Evolutionary conservation across 2,888 invertebrate species (phyloP).

Genomic region (Craniophora ligustri): DNA sequence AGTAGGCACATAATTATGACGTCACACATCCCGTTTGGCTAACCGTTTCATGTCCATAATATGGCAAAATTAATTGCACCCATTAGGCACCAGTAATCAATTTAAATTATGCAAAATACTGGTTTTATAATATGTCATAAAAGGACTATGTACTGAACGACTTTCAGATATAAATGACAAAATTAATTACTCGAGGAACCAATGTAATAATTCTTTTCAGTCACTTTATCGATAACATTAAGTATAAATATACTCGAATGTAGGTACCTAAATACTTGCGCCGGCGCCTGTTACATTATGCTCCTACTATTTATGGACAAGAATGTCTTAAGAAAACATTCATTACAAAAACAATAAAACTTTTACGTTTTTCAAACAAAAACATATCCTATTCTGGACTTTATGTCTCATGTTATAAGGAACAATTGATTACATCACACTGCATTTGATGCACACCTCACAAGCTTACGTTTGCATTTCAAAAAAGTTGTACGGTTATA

Average conservation of each 20-base stretch:
- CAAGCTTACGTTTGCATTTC: conserved; percentile 18
- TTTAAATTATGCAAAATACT: conserved; percentile 25
- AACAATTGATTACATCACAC: conserved; percentile 42
- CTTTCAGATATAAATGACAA: conserved; percentile 38
- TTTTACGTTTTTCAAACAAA: conserved; percentile 44
- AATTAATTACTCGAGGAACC: conserved; percentile 34
- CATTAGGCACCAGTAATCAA: conserved; percentile 23
- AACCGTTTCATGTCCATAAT: neutral
- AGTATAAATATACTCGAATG: conserved; percentile 24
- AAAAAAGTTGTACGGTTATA: conserved; percentile 24
- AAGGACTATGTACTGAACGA: conserved; percentile 38
- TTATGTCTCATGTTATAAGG: conserved; percentile 46
- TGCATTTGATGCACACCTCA: conserved; percentile 30
- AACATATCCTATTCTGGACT: conserved; percentile 50
- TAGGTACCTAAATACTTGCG: conserved; percentile 33
- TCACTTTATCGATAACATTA: conserved; percentile 32
- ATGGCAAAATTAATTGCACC: conserved; percentile 29
- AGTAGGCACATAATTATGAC: too few relatives aligned
- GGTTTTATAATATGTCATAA: conserved; percentile 38
- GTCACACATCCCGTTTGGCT: too few relatives aligned
- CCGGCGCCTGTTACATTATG: conserved; percentile 68
- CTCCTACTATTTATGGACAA: conserved; percentile 81
- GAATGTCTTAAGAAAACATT: conserved; percentile 84
- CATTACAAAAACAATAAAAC: conserved; percentile 62
- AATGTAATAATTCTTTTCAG: conserved; percentile 31